These are phyloP conservation scores for Brachionus rotundiformis DNA, from an alignment of 1,140 invertebrate genomes.

Conservation along the genomic window DNA sequence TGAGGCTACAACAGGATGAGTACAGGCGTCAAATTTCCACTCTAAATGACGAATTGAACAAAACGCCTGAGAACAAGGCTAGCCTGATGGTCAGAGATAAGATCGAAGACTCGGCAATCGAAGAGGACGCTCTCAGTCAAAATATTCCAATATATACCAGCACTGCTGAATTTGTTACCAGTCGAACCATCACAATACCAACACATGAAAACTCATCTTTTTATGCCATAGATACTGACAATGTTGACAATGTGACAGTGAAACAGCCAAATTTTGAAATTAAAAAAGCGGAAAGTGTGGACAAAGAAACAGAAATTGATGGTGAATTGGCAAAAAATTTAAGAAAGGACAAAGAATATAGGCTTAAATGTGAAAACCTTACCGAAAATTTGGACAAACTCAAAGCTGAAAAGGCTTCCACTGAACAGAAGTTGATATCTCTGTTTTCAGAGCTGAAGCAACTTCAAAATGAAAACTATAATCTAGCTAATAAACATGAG, in stretches of 20 bases:
- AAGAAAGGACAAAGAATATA: constrained; percentile 36
- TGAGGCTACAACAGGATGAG: constrained; percentile 16
- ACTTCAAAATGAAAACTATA: constrained; percentile 26
- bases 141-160: constrained; percentile 39
- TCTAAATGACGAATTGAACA: constrained; percentile 6
- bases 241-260: not conserved
- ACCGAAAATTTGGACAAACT: not conserved
- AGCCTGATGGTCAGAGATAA: not conserved
- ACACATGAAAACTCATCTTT: constrained; percentile 13
- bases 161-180: constrained; percentile 44
- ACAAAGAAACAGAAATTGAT: constrained; percentile 23
- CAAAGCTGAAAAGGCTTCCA: not conserved
- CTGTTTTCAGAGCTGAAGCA: constrained; percentile 19
- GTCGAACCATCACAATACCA: constrained; percentile 32
- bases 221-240: constrained; percentile 37
- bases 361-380: not conserved
- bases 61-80: not conserved
- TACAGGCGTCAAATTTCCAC: constrained; percentile 10
- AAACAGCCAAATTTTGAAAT: not conserved
- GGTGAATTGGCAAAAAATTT: not conserved
- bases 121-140: constrained; percentile 14
- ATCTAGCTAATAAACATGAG: constrained; percentile 13
- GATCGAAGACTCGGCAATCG: constrained; percentile 42
- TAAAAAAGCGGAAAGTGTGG: not conserved
- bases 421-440: constrained; percentile 24